Evolutionary conservation across 2,888 invertebrate species (phyloP).

Genomic region (Germaria angustata): DNA sequence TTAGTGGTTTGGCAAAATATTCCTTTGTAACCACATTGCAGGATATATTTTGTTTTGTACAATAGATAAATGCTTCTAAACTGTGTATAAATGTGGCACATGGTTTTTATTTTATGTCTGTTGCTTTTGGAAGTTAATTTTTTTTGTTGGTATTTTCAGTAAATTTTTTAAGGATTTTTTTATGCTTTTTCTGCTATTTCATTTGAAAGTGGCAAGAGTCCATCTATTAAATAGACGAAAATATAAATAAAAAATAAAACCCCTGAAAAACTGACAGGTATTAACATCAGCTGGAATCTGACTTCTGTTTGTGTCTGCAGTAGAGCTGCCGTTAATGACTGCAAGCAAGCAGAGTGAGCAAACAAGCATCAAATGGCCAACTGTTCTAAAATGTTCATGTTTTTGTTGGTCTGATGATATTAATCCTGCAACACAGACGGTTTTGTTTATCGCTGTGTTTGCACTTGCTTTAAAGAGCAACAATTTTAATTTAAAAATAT

Average conservation of each 20-base stretch:
- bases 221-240: neutral
- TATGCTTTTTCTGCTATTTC: neutral
- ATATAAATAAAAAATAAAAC: neutral
- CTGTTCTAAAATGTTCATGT: neutral
- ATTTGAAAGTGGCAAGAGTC: slow-evolving; percentile 10
- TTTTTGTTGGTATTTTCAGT: neutral
- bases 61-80: neutral
- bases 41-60: neutral
- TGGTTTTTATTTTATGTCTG: slow-evolving; percentile 48
- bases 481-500: slow-evolving; percentile 31
- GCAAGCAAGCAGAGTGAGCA: slow-evolving; percentile 5
- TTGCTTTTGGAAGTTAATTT: slow-evolving; percentile 49
- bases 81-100: slow-evolving; percentile 36
- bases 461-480: slow-evolving; percentile 19
- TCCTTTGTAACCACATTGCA: slow-evolving; percentile 28
- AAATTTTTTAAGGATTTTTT: neutral
- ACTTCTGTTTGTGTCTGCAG: slow-evolving; percentile 8
- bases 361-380: slow-evolving; percentile 56
- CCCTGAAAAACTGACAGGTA: neutral
- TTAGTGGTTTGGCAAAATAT: neutral
- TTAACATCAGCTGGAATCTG: slow-evolving; percentile 7
- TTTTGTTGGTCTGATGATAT: neutral
- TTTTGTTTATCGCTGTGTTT: neutral
- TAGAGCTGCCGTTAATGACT: slow-evolving; percentile 10
- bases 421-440: slow-evolving; percentile 8